A percentile compares a stretch with the other conserved stretches of the same genome.
Conservation (phyloP, 2,888 invertebrate species). For the Sinopyrophorus schimmeli region DNA sequence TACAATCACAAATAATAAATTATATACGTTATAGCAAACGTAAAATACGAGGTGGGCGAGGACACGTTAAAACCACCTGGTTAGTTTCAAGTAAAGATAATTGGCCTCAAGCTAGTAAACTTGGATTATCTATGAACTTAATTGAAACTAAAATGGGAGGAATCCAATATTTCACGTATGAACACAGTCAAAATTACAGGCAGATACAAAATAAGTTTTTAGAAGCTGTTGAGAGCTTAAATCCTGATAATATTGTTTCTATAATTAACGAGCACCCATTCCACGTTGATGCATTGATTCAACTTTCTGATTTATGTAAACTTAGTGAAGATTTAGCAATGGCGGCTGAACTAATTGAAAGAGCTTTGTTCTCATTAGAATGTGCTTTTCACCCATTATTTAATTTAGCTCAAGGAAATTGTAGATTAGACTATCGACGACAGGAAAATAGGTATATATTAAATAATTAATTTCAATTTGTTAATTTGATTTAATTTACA, state of each 20-base stretch:
- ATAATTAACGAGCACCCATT: slow-evolving; percentile 75
- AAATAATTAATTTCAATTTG: slow-evolving; percentile 3
- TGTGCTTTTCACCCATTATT: slow-evolving; percentile 79
- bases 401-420: slow-evolving; percentile 72
- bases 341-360: slow-evolving; percentile 78
- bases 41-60: slow-evolving; percentile 61
- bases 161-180: slow-evolving; percentile 70
- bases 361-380: slow-evolving; percentile 77
- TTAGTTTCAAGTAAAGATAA: slow-evolving; percentile 70
- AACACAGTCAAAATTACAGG: slow-evolving; percentile 75
- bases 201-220: slow-evolving; percentile 74
- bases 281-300: slow-evolving; percentile 79
- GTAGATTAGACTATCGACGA: slow-evolving; percentile 74
- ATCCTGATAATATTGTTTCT: slow-evolving; percentile 77
- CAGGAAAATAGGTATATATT: slow-evolving; percentile 73
- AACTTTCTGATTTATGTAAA: slow-evolving; percentile 78
- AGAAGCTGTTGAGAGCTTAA: slow-evolving; percentile 75
- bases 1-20: neutral
- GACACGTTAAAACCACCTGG: slow-evolving; percentile 66
- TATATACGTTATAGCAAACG: slow-evolving; percentile 55
- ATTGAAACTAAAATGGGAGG: slow-evolving; percentile 60
- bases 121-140: slow-evolving; percentile 72
- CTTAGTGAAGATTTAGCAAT: slow-evolving; percentile 77
- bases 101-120: slow-evolving; percentile 72
- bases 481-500: slow-evolving; percentile 46